phyloP scores from a whole-genome alignment of 2,888 invertebrate species.

The Pseudococcus viburni region DNA sequence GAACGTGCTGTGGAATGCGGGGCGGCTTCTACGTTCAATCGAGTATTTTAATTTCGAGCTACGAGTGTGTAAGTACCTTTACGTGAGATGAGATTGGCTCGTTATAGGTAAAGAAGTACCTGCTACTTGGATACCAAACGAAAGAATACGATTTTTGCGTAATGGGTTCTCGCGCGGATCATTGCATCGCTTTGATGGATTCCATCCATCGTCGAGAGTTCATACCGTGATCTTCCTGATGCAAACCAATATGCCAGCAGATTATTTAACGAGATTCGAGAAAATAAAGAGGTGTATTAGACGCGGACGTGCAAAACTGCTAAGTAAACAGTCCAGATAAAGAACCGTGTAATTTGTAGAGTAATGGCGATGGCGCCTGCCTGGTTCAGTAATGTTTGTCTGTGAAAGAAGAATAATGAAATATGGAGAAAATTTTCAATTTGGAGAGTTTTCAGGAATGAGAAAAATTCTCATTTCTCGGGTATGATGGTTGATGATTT shows the following conservation, averaged over 20 bases:
- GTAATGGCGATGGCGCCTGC: not conserved
- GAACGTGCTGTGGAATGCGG: not conserved
- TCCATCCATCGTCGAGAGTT: not conserved
- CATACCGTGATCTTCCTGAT: not conserved
- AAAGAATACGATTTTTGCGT: not conserved
- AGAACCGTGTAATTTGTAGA: not conserved
- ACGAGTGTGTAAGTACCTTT: not conserved
- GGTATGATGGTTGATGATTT: too few relatives aligned
- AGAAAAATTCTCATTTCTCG: too few relatives aligned
- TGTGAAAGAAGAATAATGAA: too few relatives aligned
- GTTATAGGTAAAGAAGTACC: not conserved
- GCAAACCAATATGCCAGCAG: not conserved
- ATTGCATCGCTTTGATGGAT: not conserved
- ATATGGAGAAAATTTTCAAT: too few relatives aligned
- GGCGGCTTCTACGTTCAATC: not conserved
- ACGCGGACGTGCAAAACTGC: not conserved
- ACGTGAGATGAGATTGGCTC: not conserved
- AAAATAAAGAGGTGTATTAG: not conserved
- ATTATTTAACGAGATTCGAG: not conserved
- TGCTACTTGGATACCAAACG: not conserved
- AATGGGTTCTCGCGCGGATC: not conserved
- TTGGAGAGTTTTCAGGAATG: too few relatives aligned
- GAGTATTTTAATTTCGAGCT: not conserved
- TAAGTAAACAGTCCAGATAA: not conserved
- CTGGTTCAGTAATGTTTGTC: too few relatives aligned